Evolutionary conservation across 1,140 invertebrate genomes (phyloP).

Genomic region (Hestina assimilis): DNA sequence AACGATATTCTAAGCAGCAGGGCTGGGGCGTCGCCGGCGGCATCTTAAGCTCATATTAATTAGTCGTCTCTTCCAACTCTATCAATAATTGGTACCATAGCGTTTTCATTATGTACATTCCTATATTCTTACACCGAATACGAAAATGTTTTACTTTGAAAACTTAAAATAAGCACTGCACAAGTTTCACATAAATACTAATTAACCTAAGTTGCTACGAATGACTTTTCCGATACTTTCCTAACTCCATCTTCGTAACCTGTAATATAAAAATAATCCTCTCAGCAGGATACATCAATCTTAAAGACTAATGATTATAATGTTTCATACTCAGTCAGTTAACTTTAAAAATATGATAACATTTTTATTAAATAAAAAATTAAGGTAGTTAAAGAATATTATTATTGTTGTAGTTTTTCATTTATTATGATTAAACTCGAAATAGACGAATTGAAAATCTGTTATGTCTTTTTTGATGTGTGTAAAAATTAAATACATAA

Average conservation of each 20-base stretch:
- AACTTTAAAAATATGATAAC: no score
- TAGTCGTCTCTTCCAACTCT: conserved; percentile 12
- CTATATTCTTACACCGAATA: neutral
- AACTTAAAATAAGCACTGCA: neutral
- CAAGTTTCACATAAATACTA: neutral
- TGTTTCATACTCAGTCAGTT: no score
- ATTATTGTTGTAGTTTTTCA: no score
- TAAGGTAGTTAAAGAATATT: no score
- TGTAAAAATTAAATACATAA: no score
- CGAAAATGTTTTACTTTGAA: neutral
- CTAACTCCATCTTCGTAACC: neutral
- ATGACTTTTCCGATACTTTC: conserved; percentile 12
- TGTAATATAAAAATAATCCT: conserved; percentile 4
- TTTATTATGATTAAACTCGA: no score
- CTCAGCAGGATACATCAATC: conserved; percentile 13
- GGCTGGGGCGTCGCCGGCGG: neutral
- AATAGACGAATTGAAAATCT: no score
- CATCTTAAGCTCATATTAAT: neutral
- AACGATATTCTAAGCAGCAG: neutral
- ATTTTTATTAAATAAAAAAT: no score
- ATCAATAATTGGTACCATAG: conserved; percentile 5
- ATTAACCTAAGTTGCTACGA: neutral
- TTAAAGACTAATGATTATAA: conserved; percentile 25
- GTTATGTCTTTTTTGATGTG: no score
- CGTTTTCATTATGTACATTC: neutral